Conservation (phyloP, 2,888 invertebrate species). For the Seira sanloemensis region DNA sequence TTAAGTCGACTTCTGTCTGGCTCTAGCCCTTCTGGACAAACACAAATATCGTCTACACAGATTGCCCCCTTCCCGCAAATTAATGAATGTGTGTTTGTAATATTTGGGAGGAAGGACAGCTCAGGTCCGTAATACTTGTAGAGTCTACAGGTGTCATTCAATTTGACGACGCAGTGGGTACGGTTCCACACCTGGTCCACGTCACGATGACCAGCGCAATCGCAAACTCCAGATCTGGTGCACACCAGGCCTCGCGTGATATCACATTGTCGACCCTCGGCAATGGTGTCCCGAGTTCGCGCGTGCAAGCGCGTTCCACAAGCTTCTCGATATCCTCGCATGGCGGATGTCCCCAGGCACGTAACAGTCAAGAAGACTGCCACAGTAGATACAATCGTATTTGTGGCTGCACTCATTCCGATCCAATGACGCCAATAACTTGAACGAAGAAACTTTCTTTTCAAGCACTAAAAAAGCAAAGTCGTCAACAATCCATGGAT, state of each 20-base stretch:
- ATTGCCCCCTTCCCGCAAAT: slow-evolving; percentile 40
- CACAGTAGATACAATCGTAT: too few species aligned
- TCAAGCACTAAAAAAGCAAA: too few species aligned
- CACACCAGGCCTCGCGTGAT: slow-evolving; percentile 18
- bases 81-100: slow-evolving; percentile 14
- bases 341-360: neutral
- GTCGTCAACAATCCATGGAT: too few species aligned
- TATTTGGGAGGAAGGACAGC: slow-evolving; percentile 28
- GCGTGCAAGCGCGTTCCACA: slow-evolving; percentile 45
- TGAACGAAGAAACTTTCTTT: too few species aligned
- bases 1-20: slow-evolving; percentile 25
- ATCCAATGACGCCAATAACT: too few species aligned
- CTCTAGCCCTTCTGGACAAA: neutral
- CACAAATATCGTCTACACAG: slow-evolving; percentile 23
- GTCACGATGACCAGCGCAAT: slow-evolving; percentile 10
- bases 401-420: too few species aligned
- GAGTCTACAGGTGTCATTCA: slow-evolving; percentile 34
- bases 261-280: slow-evolving; percentile 45
- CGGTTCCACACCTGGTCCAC: slow-evolving; percentile 29
- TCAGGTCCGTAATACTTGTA: neutral
- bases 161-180: slow-evolving; percentile 46
- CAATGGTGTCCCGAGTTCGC: slow-evolving; percentile 27
- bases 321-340: slow-evolving; percentile 33
- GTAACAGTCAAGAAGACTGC: too few species aligned
- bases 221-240: slow-evolving; percentile 25